Percentiles rank a stretch among this genome's conserved stretches.
Evolutionary conservation across 2,888 invertebrate genomes (phyloP).

Genomic region (Oligia fasciuncula): DNA sequence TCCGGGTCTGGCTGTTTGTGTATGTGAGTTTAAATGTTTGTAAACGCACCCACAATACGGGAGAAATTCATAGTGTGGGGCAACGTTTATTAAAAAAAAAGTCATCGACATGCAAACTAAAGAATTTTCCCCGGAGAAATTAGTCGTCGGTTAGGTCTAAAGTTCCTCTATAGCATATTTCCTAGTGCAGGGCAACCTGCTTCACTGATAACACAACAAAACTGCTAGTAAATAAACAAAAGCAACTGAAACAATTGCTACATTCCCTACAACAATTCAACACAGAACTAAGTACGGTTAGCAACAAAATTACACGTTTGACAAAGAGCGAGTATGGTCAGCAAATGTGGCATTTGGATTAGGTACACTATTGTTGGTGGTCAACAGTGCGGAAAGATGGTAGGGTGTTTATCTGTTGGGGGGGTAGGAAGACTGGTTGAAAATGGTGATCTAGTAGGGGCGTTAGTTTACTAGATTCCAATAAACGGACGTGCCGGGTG

Average conservation of each 20-base stretch:
- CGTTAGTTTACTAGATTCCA: neutral
- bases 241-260: neutral
- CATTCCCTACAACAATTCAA: neutral
- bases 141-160: no score
- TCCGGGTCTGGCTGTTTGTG: no score
- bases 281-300: constrained; percentile 1
- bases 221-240: neutral
- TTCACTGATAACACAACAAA: neutral
- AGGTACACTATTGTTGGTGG: constrained; percentile 30
- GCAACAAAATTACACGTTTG: constrained; percentile 36
- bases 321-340: constrained; percentile 49
- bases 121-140: neutral
- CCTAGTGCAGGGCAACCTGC: neutral
- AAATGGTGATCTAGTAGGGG: neutral
- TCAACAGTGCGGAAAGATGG: constrained; percentile 16
- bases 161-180: neutral
- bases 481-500: neutral
- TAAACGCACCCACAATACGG: no score
- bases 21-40: no score
- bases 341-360: constrained; percentile 37
- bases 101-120: neutral
- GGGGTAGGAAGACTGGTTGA: neutral
- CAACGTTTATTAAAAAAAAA: no score
- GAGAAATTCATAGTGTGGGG: no score
- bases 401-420: neutral